Conservation (phyloP, 2,888 invertebrate genomes). For the Heliconius aoede region DNA sequence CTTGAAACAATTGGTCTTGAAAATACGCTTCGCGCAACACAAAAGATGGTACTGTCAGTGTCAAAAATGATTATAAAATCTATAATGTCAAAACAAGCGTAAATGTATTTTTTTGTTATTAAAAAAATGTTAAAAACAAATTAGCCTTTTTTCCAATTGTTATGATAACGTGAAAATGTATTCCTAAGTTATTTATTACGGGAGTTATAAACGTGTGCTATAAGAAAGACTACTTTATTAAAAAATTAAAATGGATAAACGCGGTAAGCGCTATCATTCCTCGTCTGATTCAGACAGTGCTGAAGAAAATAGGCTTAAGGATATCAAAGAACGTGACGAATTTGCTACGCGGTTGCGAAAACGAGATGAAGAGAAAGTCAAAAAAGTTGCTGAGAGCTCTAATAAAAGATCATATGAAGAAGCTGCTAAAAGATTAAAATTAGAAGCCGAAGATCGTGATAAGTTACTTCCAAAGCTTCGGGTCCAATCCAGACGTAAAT, state of each 20-base stretch:
- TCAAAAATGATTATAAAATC: not conserved
- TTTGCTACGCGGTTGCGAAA: slow-evolving; percentile 94
- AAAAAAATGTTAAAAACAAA: not conserved
- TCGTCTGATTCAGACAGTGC: slow-evolving; percentile 87
- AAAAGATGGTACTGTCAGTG: not conserved
- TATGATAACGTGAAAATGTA: not conserved
- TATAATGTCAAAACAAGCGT: not conserved
- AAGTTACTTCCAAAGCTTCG: slow-evolving; percentile 94
- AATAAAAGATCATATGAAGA: slow-evolving; percentile 91
- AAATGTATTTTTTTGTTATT: not conserved
- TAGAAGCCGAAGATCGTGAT: slow-evolving; percentile 93
- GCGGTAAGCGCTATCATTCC: slow-evolving; percentile 76
- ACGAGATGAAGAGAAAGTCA: slow-evolving; percentile 94
- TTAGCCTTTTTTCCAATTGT: not conserved
- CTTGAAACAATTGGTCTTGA: too few species aligned
- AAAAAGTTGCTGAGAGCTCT: slow-evolving; percentile 88
- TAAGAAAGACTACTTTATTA: not conserved
- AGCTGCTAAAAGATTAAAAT: slow-evolving; percentile 94
- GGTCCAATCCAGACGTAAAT: slow-evolving; percentile 95
- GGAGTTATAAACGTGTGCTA: not conserved
- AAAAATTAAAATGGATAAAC: slow-evolving; percentile 62
- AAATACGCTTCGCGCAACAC: not conserved
- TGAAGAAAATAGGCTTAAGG: slow-evolving; percentile 91
- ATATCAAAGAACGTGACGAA: slow-evolving; percentile 96
- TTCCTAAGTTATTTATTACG: not conserved